Evolutionary conservation across 1,140 invertebrate genomes (phyloP).

Genomic region (Drosophila repletoides): DNA sequence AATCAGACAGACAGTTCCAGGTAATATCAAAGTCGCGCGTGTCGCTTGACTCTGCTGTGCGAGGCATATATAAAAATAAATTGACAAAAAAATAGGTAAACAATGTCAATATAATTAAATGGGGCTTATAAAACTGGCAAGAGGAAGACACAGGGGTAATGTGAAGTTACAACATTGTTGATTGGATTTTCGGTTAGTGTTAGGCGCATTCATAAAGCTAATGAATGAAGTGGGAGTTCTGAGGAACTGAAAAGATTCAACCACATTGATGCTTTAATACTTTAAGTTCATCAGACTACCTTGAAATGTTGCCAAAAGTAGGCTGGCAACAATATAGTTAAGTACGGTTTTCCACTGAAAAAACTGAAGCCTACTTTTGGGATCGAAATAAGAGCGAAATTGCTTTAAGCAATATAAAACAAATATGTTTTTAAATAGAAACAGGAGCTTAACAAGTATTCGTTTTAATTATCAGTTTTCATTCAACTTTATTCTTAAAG

Average conservation of each 20-base stretch:
- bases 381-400: too few relatives aligned
- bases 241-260: too few relatives aligned
- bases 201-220: conserved; percentile 40
- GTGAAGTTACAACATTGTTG: conserved; percentile 37
- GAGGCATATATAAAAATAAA: conserved; percentile 34
- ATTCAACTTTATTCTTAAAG: too few relatives aligned
- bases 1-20: conserved; percentile 3
- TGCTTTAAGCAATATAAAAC: too few relatives aligned
- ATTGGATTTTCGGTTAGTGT: conserved; percentile 47
- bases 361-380: too few relatives aligned
- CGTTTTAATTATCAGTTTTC: too few relatives aligned
- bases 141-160: not conserved
- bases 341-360: too few relatives aligned
- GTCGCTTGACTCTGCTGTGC: not conserved
- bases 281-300: not conserved
- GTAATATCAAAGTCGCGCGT: conserved; percentile 5
- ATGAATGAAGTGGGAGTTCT: conserved; percentile 12
- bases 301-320: too few relatives aligned
- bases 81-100: conserved; percentile 46
- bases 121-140: conserved; percentile 59
- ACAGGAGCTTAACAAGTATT: too few relatives aligned
- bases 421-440: too few relatives aligned
- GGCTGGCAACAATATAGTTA: too few relatives aligned
- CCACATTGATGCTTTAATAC: too few relatives aligned
- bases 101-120: conserved; percentile 80